phyloP scores from a whole-genome alignment of 2,888 invertebrate genomes.

The Nomada hirtipes region DNA sequence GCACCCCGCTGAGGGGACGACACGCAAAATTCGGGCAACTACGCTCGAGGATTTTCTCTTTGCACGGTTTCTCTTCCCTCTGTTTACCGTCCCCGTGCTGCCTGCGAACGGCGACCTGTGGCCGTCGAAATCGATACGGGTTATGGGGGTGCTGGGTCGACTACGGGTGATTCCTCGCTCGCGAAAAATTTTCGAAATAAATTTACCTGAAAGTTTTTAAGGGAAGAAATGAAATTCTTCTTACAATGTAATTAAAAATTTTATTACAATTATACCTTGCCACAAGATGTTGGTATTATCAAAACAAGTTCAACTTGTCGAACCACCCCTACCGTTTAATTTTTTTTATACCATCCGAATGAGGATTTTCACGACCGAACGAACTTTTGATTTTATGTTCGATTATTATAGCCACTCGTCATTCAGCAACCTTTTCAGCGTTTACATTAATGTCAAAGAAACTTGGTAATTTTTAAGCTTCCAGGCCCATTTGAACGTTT shows the following conservation, averaged over 20 bases:
- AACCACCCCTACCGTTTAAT: too few relatives aligned
- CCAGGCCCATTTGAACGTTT: background rate
- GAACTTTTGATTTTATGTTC: background rate
- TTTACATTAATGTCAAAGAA: background rate
- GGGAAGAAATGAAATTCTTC: too few relatives aligned
- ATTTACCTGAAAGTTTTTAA: too few relatives aligned
- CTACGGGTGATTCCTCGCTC: background rate
- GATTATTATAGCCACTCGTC: background rate
- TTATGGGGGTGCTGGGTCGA: background rate
- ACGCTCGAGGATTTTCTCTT: slow-evolving; percentile 41
- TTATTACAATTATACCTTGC: too few relatives aligned
- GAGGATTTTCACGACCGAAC: background rate
- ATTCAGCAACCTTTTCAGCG: background rate
- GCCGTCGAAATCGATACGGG: slow-evolving; percentile 30
- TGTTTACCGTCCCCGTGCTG: slow-evolving; percentile 65
- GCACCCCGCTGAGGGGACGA: slow-evolving; percentile 75
- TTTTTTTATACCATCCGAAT: too few relatives aligned
- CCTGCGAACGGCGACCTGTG: background rate
- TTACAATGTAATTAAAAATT: too few relatives aligned
- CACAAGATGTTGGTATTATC: too few relatives aligned
- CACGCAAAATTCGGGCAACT: slow-evolving; percentile 75
- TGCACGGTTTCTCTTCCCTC: slow-evolving; percentile 53
- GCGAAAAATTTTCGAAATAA: background rate
- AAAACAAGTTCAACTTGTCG: too few relatives aligned
- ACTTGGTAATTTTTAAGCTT: background rate